These are phyloP conservation scores for Mastacembelus armatus DNA, from an alignment of 2,797 vertebrate genomes.

Conservation along the genomic window DNA sequence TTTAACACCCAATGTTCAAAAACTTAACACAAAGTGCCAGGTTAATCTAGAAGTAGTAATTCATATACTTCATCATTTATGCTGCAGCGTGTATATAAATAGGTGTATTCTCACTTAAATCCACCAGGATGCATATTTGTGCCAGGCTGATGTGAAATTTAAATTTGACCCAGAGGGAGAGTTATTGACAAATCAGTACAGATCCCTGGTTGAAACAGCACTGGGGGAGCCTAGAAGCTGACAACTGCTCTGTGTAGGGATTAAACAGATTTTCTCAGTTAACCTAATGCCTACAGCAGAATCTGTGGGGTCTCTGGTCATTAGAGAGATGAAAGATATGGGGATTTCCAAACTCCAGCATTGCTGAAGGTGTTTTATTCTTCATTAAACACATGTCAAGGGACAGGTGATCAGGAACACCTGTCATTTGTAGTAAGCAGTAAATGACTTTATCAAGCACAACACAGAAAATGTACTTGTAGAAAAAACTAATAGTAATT, in stretches of 20 bases:
- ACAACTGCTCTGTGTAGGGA: slow-evolving; percentile 50
- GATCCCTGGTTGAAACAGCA: slow-evolving; percentile 45
- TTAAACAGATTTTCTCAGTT: slow-evolving; percentile 63
- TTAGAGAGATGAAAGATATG: slow-evolving; percentile 54
- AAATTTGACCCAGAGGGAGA: slow-evolving; percentile 40
- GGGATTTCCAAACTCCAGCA: slow-evolving; percentile 48
- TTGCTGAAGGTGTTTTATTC: slow-evolving; percentile 47
- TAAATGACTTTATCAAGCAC: slow-evolving; percentile 4
- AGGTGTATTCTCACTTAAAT: slow-evolving; percentile 13
- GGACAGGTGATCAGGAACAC: slow-evolving; percentile 48
- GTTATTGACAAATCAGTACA: slow-evolving; percentile 50
- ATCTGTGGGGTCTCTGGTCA: slow-evolving; percentile 60
- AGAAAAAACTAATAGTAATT: slow-evolving; percentile 10
- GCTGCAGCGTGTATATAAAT: not conserved
- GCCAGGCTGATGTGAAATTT: slow-evolving; percentile 30
- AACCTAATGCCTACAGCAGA: slow-evolving; percentile 65
- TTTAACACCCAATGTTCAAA: slow-evolving; percentile 27
- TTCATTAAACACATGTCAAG: slow-evolving; percentile 33
- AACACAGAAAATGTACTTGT: not conserved
- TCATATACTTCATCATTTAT: slow-evolving; percentile 13
- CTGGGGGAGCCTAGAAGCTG: slow-evolving; percentile 44
- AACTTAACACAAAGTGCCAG: slow-evolving; percentile 20
- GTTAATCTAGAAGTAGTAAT: slow-evolving; percentile 9
- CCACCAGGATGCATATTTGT: slow-evolving; percentile 15
- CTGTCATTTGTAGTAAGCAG: slow-evolving; percentile 19